A percentile compares a stretch with the other conserved stretches of the same genome.
Conservation (phyloP, 2,113 vertebrate species). For the Regulus satrapa region DNA sequence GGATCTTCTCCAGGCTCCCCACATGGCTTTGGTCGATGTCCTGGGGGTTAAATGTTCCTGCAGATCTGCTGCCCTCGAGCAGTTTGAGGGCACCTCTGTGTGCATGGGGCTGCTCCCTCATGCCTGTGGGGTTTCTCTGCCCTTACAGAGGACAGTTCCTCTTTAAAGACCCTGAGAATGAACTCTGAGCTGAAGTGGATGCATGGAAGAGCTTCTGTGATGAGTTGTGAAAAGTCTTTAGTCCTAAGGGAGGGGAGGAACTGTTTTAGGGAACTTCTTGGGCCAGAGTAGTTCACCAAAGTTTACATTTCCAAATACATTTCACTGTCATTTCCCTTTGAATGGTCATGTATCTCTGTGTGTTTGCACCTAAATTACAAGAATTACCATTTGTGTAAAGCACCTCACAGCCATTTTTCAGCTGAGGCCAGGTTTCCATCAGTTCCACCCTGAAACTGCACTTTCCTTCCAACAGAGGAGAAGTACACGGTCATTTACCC, state of each 20-base stretch:
- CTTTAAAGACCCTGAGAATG: neutral
- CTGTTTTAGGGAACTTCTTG: neutral
- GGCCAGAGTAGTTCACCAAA: neutral
- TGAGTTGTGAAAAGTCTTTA: neutral
- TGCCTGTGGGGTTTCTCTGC: neutral
- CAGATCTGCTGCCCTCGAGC: neutral
- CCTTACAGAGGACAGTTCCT: neutral
- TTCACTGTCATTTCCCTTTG: neutral
- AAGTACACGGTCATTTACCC: conserved; percentile 93
- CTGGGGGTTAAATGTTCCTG: neutral
- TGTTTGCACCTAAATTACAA: neutral
- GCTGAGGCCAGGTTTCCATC: neutral
- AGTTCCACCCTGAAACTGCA: neutral
- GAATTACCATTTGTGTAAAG: neutral
- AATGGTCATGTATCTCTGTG: neutral
- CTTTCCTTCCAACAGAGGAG: conserved; percentile 80
- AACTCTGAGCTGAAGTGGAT: neutral
- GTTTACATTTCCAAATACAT: neutral
- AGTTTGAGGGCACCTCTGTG: neutral
- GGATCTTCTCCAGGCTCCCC: neutral
- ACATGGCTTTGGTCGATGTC: neutral
- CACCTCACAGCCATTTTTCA: neutral
- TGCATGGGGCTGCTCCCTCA: neutral
- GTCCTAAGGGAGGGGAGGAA: neutral
- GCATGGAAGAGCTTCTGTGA: neutral